Conservation (phyloP, 2,888 invertebrate species). For the Drosophila demipolita region DNA sequence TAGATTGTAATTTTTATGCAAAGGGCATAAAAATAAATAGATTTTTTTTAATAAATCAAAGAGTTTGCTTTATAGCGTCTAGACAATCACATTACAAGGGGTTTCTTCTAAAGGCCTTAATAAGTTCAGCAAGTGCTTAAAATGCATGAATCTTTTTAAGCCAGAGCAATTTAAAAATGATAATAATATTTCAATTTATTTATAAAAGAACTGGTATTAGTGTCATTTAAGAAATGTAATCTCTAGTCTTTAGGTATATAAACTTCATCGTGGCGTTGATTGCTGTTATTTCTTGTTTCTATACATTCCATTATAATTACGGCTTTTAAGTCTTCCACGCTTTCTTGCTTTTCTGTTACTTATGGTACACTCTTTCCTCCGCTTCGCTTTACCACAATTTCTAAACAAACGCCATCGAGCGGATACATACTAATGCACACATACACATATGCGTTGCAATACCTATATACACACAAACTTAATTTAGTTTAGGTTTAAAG, state of each 20-base stretch:
- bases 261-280: background rate
- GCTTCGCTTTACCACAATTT: constrained; percentile 22
- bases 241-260: background rate
- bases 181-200: background rate
- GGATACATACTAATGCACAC: background rate
- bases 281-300: constrained; percentile 4
- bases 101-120: background rate
- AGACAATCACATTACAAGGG: background rate
- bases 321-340: constrained; percentile 62
- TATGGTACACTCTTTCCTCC: constrained; percentile 8
- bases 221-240: background rate
- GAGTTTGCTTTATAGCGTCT: background rate
- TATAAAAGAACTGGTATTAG: background rate
- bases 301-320: constrained; percentile 59
- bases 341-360: constrained; percentile 64
- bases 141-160: background rate
- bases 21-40: background rate
- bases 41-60: background rate
- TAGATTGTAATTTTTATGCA: background rate
- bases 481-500: constrained; percentile 10
- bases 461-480: constrained; percentile 7
- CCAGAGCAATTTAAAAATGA: background rate
- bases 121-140: constrained; percentile 1
- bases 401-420: constrained; percentile 33
- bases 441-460: background rate